phyloP scores from a whole-genome alignment of 2,797 vertebrate species.

The Trachurus trachurus region DNA sequence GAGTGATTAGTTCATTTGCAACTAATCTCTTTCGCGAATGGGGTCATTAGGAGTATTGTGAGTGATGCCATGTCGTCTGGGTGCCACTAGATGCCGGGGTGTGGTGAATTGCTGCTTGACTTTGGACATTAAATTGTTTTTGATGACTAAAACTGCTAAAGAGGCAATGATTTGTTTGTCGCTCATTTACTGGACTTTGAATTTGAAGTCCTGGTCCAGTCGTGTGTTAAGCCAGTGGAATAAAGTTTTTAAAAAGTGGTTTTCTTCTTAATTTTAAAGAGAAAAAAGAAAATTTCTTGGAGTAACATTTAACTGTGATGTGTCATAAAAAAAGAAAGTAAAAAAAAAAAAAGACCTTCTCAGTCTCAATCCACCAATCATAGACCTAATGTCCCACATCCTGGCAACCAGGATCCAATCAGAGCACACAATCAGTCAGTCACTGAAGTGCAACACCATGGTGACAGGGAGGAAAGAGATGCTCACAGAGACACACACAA shows the following conservation, averaged over 20 bases:
- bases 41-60: slow-evolving; percentile 78
- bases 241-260: no score
- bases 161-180: slow-evolving; percentile 59
- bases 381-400: slow-evolving; percentile 74
- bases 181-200: slow-evolving; percentile 44
- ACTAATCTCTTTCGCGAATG: slow-evolving; percentile 70
- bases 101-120: slow-evolving; percentile 48
- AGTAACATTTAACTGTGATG: slow-evolving; percentile 30
- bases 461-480: slow-evolving; percentile 71
- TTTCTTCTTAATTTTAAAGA: no score
- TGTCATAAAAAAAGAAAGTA: slow-evolving; percentile 12
- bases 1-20: slow-evolving; percentile 79
- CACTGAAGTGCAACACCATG: slow-evolving; percentile 66
- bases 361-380: slow-evolving; percentile 64
- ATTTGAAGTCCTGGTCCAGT: slow-evolving; percentile 27
- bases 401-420: slow-evolving; percentile 63
- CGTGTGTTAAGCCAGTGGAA: slow-evolving; percentile 13
- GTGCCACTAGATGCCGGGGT: slow-evolving; percentile 52
- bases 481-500: slow-evolving; percentile 43
- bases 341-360: neutral
- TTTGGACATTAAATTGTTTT: slow-evolving; percentile 63
- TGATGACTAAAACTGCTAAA: slow-evolving; percentile 51
- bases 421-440: slow-evolving; percentile 74
- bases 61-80: slow-evolving; percentile 69
- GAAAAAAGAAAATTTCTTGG: slow-evolving; percentile 7